Evolutionary conservation across 2,797 vertebrate species (phyloP).

Genomic region (Nannoperca obscura): DNA sequence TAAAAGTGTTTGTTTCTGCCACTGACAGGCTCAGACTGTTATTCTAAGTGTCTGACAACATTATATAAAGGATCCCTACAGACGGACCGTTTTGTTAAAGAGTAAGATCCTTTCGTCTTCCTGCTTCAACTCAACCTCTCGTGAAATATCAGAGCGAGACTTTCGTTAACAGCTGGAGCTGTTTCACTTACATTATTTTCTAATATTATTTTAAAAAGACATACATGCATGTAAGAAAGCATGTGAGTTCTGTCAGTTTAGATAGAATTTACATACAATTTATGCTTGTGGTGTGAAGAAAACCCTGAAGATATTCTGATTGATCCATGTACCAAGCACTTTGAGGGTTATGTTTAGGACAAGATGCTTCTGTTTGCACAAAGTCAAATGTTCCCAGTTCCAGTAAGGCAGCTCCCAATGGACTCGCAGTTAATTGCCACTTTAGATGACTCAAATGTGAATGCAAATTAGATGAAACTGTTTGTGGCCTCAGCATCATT

Average conservation of each 20-base stretch:
- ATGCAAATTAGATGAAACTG: conserved; percentile 57
- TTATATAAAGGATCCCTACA: too few species aligned
- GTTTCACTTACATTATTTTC: not conserved
- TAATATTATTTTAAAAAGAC: not conserved
- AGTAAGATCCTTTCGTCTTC: too few species aligned
- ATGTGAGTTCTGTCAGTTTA: not conserved
- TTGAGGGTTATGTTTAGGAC: conserved; percentile 10
- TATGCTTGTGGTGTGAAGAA: not conserved
- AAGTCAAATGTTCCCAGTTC: conserved; percentile 40
- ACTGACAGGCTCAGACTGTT: too few species aligned
- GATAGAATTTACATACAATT: not conserved
- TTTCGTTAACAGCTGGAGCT: not conserved
- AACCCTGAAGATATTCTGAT: not conserved
- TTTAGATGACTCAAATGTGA: conserved; percentile 57
- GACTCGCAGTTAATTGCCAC: conserved; percentile 54
- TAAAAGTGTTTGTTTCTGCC: too few species aligned
- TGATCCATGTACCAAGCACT: not conserved
- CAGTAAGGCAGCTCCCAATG: conserved; percentile 46
- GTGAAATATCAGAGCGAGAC: too few species aligned
- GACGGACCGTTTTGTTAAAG: too few species aligned
- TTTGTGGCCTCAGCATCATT: conserved; percentile 59
- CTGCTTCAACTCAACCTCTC: too few species aligned
- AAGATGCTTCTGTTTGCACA: conserved; percentile 37
- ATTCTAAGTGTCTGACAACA: too few species aligned
- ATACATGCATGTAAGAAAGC: not conserved